Base-by-base conservation (phyloP, 2,113 vertebrate species). In the Apteryx owenii region DNA sequence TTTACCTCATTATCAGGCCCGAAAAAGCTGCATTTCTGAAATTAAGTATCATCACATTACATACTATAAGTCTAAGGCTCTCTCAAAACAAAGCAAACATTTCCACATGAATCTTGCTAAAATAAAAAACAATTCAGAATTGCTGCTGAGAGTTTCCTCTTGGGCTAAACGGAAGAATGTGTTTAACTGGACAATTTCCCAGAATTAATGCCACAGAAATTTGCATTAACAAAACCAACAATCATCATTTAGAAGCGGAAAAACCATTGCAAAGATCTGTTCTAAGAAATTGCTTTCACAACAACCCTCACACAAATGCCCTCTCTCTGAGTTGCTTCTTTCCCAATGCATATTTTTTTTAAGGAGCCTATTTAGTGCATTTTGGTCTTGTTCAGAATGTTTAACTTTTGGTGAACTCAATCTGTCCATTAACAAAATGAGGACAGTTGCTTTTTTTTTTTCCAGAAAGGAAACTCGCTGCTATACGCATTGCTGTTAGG, bases 191-290 rank as follows among this genome's bases (percentile, higher is more conserved):
- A 97, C 19, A 92, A 85, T 80, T 91, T 97, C 89, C 81, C 91
- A 98, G 95, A 97, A 95, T 85, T 85, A 97, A 94, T 84, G 94
- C 82, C 85, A 95, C 85, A 96, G 73, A 97, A 93, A 97, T 93
- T 80, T 90, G 81, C 90, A 97, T 97, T 97, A 42, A 82, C 54
- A 65, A 87, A 66, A 17, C 4, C 42, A 88, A 87, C 62, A 94
- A 77, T 72, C 70, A 91, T 69, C 56, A 96, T 89, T 96, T 73
- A 88, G 68, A 96, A 90, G 69, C 96, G 72, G 77, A 73, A 94
- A 96, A 94, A 73, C 1, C 62, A 42, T 81, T 82, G 82, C 75
- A 94, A 81, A 90, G 29, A 42, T 61, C 22, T 88, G 61, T 93
- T 96, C 56, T 95, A 91, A 93, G 70, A 86, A 96, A 91, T 5